phyloP scores from a whole-genome alignment of 1,140 invertebrate genomes.

The Metopolophium dirhodum region DNA sequence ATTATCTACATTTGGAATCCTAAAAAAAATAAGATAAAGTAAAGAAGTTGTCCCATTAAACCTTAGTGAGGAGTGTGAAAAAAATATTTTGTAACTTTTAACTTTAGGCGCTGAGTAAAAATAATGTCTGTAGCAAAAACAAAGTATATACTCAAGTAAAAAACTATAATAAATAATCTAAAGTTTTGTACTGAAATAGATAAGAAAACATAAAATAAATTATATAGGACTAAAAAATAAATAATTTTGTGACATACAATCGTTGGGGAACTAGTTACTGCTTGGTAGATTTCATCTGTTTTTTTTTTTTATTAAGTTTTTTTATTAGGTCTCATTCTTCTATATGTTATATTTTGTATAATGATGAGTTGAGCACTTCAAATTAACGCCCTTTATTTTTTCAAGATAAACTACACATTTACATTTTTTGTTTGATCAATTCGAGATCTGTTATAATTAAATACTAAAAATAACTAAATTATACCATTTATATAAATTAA shows the following conservation, averaged over 20 bases:
- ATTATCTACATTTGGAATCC: not conserved
- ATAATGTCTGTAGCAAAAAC: not conserved
- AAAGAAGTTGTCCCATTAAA: not conserved
- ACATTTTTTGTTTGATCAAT: not conserved
- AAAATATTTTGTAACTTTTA: not conserved
- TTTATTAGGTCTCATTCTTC: not conserved
- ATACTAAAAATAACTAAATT: not conserved
- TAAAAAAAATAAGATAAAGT: not conserved
- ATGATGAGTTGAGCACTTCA: not conserved
- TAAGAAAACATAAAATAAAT: not conserved
- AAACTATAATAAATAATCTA: not conserved
- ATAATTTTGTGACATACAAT: not conserved
- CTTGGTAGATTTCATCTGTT: not conserved
- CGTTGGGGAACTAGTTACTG: not conserved
- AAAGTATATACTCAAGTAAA: not conserved
- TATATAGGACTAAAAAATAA: not conserved
- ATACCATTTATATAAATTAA: not conserved
- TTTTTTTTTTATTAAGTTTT: not conserved
- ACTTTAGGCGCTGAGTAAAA: not conserved
- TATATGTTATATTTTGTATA: not conserved
- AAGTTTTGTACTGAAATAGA: not conserved
- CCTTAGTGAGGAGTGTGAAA: not conserved
- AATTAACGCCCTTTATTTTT: not conserved
- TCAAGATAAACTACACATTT: not conserved
- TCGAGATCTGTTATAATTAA: not conserved